phyloP scores from a whole-genome alignment of 2,888 invertebrate genomes.

The Pimpla rufipes region DNA sequence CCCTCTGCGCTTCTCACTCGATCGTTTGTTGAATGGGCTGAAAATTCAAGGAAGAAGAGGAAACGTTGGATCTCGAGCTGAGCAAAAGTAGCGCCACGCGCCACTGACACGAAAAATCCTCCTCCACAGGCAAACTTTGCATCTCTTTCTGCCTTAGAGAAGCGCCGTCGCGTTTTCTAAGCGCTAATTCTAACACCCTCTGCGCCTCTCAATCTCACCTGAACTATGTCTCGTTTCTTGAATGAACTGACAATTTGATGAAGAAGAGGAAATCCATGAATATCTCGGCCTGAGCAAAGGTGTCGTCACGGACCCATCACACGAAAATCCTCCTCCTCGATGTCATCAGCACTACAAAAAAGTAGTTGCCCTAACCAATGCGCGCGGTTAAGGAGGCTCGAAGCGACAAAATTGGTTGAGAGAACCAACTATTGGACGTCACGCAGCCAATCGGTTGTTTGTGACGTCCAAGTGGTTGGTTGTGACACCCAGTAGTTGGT shows the following conservation, averaged over 20 bases:
- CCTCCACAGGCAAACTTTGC: no score
- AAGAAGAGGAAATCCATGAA: background rate
- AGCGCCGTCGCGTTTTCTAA: no score
- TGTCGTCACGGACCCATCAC: conserved; percentile 33
- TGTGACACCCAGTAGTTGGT: no score
- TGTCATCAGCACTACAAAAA: background rate
- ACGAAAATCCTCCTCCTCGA: conserved; percentile 40
- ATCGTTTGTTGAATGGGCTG: conserved; percentile 24
- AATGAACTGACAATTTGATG: conserved; percentile 2
- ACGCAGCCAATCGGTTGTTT: no score
- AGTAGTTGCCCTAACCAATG: no score
- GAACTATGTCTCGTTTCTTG: conserved; percentile 18
- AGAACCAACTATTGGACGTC: no score
- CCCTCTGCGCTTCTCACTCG: conserved; percentile 43
- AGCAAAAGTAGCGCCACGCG: background rate
- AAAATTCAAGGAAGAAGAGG: background rate
- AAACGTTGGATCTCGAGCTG: background rate
- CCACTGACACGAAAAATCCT: no score
- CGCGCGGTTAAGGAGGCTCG: no score
- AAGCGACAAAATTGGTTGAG: no score
- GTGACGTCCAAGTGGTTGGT: no score
- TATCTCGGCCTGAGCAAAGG: background rate
- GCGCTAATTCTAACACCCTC: conserved; percentile 68
- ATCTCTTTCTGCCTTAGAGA: no score
- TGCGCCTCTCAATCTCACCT: background rate